Conservation (phyloP, 2,888 invertebrate genomes). For the Cerastis rubricosa region DNA sequence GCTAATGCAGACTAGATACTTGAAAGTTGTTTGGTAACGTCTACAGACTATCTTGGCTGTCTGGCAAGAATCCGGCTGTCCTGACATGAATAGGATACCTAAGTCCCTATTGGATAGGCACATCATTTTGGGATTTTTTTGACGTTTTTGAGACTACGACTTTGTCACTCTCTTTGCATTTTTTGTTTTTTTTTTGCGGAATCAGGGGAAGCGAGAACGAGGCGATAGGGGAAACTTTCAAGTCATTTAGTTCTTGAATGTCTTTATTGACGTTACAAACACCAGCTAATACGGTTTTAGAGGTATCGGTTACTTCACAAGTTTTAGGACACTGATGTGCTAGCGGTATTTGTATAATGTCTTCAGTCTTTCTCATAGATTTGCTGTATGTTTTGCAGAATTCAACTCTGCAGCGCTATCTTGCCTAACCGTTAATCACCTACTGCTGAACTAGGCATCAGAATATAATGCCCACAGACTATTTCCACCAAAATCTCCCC, state of each 20-base stretch:
- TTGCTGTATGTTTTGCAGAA: neutral
- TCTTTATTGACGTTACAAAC: constrained; percentile 21
- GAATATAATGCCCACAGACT: neutral
- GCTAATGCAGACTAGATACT: constrained; percentile 35
- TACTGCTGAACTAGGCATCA: neutral
- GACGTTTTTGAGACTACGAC: neutral
- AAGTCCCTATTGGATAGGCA: neutral
- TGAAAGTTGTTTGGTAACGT: constrained; percentile 32
- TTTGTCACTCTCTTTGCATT: neutral
- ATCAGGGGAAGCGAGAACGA: neutral
- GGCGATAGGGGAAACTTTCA: neutral
- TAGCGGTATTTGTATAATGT: neutral
- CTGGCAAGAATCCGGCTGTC: constrained; percentile 21
- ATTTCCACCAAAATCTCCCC: neutral
- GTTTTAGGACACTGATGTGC: neutral
- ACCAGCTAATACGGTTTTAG: neutral
- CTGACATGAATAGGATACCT: constrained; percentile 1
- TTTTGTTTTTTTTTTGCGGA: neutral
- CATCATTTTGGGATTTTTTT: neutral
- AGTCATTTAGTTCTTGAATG: constrained; percentile 2
- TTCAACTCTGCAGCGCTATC: neutral
- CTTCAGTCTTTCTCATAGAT: neutral
- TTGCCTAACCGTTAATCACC: neutral
- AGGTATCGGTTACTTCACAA: neutral
- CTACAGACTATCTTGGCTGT: constrained; percentile 23